Conservation (phyloP, 35 echinoderm and acorn worm species). For the Apostichopus japonicus region DNA sequence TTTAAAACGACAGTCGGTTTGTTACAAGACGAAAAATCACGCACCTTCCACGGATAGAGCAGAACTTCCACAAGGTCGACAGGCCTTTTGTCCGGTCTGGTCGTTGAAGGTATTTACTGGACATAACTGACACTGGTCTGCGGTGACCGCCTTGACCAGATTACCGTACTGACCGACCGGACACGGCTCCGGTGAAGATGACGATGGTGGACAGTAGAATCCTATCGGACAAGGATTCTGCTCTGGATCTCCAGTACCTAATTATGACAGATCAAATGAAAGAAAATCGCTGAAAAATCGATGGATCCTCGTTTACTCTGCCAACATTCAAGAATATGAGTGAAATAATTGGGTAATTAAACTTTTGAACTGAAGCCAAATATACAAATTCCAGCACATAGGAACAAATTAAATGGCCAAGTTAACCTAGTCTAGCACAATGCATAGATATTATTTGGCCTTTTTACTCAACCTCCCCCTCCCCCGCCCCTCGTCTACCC, state of each 20-base stretch:
- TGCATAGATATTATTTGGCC: too few species aligned
- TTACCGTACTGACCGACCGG: slow-evolving; percentile 80
- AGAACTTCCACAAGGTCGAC: slow-evolving; percentile 93
- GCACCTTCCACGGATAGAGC: slow-evolving; percentile 66
- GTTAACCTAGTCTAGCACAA: too few species aligned
- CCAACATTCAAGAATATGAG: too few species aligned
- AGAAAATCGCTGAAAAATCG: too few species aligned
- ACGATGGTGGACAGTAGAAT: slow-evolving; percentile 87
- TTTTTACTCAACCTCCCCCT: too few species aligned
- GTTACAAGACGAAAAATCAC: neutral
- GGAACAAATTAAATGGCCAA: too few species aligned
- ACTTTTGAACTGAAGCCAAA: too few species aligned
- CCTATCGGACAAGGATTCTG: slow-evolving; percentile 85
- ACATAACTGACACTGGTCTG: slow-evolving; percentile 72
- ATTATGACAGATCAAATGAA: neutral
- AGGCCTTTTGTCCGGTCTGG: slow-evolving; percentile 86
- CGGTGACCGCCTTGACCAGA: slow-evolving; percentile 43
- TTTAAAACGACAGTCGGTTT: too few species aligned
- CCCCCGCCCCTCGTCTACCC: too few species aligned
- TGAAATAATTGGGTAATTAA: too few species aligned
- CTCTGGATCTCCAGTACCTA: slow-evolving; percentile 92
- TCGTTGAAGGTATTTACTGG: slow-evolving; percentile 92
- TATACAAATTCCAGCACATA: too few species aligned
- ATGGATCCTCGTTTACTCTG: too few species aligned
- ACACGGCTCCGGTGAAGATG: slow-evolving; percentile 65